Conservation (phyloP, 2,113 vertebrate species). For the Archocentrus centrarchus region DNA sequence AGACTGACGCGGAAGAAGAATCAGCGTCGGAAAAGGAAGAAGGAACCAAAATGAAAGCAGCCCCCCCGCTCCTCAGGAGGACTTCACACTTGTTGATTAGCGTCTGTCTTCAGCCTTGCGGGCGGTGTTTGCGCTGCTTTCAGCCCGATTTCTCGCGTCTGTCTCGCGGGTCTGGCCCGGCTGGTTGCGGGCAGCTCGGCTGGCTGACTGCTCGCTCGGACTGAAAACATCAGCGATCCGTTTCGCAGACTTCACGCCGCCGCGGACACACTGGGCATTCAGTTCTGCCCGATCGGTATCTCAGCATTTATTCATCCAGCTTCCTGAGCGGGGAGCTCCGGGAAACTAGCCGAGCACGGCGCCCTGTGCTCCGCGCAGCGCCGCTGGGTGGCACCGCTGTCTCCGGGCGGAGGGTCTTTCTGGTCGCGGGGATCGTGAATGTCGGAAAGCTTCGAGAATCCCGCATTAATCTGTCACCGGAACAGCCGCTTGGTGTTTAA, state of each 20-base stretch:
- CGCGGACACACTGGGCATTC: background rate
- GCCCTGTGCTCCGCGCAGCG: conserved; percentile 4
- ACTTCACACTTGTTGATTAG: conserved; percentile 57
- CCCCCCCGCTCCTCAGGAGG: background rate
- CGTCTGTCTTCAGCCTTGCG: background rate
- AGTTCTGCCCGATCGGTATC: background rate
- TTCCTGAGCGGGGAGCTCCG: conserved; percentile 2
- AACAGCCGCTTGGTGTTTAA: fast-evolving
- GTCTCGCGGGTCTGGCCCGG: background rate
- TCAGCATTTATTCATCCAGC: conserved; percentile 40
- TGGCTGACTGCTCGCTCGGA: background rate
- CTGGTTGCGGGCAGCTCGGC: background rate
- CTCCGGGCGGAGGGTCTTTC: conserved; percentile 39
- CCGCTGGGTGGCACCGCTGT: conserved; percentile 64
- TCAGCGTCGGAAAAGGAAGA: conserved; percentile 26
- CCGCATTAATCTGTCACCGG: background rate
- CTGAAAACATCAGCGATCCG: background rate
- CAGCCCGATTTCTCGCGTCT: background rate
- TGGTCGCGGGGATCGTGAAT: conserved; percentile 18
- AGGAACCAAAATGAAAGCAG: conserved; percentile 8
- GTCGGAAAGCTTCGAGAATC: background rate
- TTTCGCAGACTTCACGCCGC: background rate
- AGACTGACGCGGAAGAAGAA: conserved; percentile 68
- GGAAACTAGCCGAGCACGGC: background rate
- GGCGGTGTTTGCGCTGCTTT: background rate